Percentiles rank a stretch among this genome's conserved stretches.
phyloP scores from a whole-genome alignment of 1,140 invertebrate genomes.

The Nasonia giraulti region DNA sequence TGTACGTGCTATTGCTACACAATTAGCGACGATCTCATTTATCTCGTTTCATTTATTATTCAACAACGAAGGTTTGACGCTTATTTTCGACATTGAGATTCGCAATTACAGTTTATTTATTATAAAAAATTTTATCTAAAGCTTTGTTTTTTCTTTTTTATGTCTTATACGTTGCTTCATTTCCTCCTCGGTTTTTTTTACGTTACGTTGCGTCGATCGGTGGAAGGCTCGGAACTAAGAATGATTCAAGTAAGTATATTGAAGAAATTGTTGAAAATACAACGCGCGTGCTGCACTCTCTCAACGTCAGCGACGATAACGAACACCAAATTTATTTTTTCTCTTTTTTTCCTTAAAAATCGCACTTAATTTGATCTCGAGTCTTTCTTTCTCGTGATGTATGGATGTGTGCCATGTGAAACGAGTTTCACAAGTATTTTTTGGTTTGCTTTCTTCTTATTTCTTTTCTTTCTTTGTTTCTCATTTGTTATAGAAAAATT shows the following conservation, averaged over 20 bases:
- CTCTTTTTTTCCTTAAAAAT: slow-evolving; percentile 4
- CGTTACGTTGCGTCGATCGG: slow-evolving; percentile 34
- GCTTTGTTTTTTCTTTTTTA: background rate
- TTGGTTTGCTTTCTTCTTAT: background rate
- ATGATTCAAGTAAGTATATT: too few species aligned
- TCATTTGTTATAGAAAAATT: background rate
- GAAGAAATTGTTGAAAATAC: too few species aligned
- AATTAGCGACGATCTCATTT: slow-evolving; percentile 40
- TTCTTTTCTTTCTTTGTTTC: background rate
- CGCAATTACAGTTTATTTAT: slow-evolving; percentile 42
- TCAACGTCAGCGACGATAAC: too few species aligned
- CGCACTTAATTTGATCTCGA: slow-evolving; percentile 25
- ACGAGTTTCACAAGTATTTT: background rate
- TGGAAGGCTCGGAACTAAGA: too few species aligned
- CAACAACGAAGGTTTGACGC: slow-evolving; percentile 44
- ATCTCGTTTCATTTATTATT: slow-evolving; percentile 37
- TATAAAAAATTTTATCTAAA: slow-evolving; percentile 48
- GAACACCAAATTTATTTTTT: slow-evolving; percentile 13
- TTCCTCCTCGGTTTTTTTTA: background rate
- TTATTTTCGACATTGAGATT: slow-evolving; percentile 50
- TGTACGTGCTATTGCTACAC: slow-evolving; percentile 45
- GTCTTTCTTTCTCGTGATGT: slow-evolving; percentile 43
- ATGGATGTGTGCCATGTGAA: slow-evolving; percentile 8
- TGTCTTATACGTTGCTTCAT: background rate
- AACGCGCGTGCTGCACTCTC: too few species aligned